Percentiles rank a stretch among this genome's conserved stretches.
These are phyloP conservation scores for Anticlea derivata DNA, from an alignment of 2,888 invertebrate genomes.

Conservation along the genomic window DNA sequence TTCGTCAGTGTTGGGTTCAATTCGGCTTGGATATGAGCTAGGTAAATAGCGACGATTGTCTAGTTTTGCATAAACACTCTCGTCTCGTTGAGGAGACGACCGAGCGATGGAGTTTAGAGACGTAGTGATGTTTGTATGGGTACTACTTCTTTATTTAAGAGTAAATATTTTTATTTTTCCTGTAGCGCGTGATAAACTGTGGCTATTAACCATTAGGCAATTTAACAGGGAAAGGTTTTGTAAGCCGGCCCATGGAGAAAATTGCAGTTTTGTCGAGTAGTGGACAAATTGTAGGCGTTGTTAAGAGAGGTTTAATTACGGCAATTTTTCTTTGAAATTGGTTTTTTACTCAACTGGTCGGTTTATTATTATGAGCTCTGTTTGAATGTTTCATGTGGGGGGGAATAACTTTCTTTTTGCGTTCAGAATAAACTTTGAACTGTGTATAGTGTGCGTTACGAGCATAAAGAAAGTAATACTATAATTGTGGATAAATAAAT, in stretches of 20 bases:
- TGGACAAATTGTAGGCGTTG: conserved; percentile 33
- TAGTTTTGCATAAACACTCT: not conserved
- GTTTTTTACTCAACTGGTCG: conserved; percentile 24
- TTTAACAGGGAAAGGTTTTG: conserved; percentile 39
- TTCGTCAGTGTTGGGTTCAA: not conserved
- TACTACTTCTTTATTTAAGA: not conserved
- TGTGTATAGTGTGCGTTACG: not conserved
- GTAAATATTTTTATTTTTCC: conserved; percentile 51
- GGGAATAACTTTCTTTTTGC: not conserved
- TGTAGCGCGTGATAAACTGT: conserved; percentile 44
- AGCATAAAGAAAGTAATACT: conserved; percentile 1
- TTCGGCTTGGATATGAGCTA: not conserved
- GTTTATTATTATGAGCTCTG: conserved; percentile 18
- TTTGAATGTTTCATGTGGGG: conserved; percentile 16
- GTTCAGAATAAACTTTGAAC: conserved; percentile 1
- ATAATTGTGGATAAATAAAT: no score
- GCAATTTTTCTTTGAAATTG: conserved; percentile 31
- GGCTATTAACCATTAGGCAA: conserved; percentile 43
- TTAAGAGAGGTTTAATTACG: conserved; percentile 24
- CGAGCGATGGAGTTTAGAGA: no score
- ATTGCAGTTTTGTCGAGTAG: conserved; percentile 30
- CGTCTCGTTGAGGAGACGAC: no score
- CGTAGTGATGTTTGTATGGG: no score
- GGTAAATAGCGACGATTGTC: no score
- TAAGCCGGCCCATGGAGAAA: conserved; percentile 30